Base-by-base conservation (phyloP, 2,888 invertebrate genomes). In the Eupithecia subfuscata region DNA sequence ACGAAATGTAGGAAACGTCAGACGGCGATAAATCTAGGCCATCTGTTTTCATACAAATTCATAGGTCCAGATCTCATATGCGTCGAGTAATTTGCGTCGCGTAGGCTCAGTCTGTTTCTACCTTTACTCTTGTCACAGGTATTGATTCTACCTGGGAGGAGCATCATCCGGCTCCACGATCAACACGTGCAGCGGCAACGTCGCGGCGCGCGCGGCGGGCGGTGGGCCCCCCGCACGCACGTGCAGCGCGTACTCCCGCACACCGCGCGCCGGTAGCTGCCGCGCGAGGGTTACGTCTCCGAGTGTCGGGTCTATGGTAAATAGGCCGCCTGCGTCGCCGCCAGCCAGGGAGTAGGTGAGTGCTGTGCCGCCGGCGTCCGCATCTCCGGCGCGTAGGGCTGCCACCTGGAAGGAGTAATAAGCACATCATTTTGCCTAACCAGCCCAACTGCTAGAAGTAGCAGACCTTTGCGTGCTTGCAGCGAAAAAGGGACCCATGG, bases 151-250 rank as follows among this genome's bases (percentile, higher is more conserved):
- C 90, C 96, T 95, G 1, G 98, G 98, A 60, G 98, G 97, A 75
- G 97, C 97, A 90, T 97, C 97, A 87, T 98, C 98, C 0, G 98
- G 97, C 96, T 98, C 97, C 9, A 98, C 97, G 60, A 99, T 96
- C 89, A 97, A 95, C 78, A 99, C 97, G 91, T 98, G 98, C 30
- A 99, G 97, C 70, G 97, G 97, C 73, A 98, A 96, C 73, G 97
- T 97, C 75, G 97, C 96, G 72, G 87, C 73, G 83, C 86, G 88
- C 78, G 86, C 86, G 79, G 97, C 97, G 72, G 96, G 97, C 25
- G 98, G 98, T 85, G 96, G 96, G 90, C 97, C 98, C 48, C 96
- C 96, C 5, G 98, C 98, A 89, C 97, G 97, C 75, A 98, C 97
- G 81, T 96, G 96, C 74, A 99, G 93, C 92, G 97, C 97, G 90